phyloP scores from a whole-genome alignment of 2,888 invertebrate genomes.

The Xestia c-nigrum region DNA sequence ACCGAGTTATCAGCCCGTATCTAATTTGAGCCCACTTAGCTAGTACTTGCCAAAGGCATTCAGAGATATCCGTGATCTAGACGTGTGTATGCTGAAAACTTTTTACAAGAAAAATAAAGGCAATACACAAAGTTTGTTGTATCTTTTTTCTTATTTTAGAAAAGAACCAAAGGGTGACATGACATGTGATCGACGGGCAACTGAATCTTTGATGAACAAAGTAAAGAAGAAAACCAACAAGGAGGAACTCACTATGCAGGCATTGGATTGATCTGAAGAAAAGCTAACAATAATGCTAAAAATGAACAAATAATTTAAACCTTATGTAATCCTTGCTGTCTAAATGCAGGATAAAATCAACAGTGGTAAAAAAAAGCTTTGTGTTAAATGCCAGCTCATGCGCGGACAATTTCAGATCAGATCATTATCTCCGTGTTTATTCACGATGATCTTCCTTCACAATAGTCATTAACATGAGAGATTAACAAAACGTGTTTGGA shows the following conservation, averaged over 20 bases:
- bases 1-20: conserved; percentile 17
- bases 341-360: not conserved
- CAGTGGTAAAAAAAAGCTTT: not conserved
- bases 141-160: not conserved
- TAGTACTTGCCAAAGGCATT: conserved; percentile 2
- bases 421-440: not conserved
- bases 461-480: conserved; percentile 14
- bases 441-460: conserved; percentile 4
- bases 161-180: not conserved
- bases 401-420: not conserved
- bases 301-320: not conserved
- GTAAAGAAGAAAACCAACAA: not conserved
- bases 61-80: conserved; percentile 19
- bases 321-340: not conserved
- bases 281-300: not conserved
- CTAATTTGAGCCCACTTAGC: conserved; percentile 38
- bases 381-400: not conserved
- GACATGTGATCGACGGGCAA: not conserved
- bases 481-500: conserved; percentile 23
- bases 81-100: no score
- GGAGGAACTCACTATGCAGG: not conserved
- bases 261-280: not conserved
- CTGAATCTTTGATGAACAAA: not conserved
- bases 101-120: not conserved
- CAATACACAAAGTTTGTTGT: not conserved